A percentile compares a stretch with the other conserved stretches of the same genome.
These are phyloP conservation scores for Eupsilia transversa DNA, from an alignment of 2,888 invertebrate genomes.

Conservation along the genomic window DNA sequence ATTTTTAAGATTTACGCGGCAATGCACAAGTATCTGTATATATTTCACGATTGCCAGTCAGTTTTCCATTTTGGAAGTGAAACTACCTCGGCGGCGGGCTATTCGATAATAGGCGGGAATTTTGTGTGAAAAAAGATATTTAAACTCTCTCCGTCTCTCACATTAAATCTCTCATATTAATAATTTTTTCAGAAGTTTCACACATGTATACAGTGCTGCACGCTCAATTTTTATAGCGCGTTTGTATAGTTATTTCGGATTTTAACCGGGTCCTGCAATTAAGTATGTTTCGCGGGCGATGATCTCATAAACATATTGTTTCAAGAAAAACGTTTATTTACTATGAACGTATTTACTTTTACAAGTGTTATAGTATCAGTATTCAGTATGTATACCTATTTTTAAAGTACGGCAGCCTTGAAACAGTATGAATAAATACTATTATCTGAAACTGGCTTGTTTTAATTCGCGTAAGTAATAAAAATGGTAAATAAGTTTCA, in stretches of 20 bases:
- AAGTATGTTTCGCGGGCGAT: constrained; percentile 27
- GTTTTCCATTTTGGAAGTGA: too few species aligned
- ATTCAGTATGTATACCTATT: constrained; percentile 11
- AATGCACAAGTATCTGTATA: constrained; percentile 6
- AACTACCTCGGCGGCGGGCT: too few species aligned
- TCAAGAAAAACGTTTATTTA: constrained; percentile 36
- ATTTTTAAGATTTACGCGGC: constrained; percentile 11
- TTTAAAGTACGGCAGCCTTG: constrained; percentile 14
- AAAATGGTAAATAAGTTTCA: constrained; percentile 7
- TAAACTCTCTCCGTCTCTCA: too few species aligned
- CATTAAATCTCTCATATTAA: too few species aligned
- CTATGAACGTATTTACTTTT: constrained; percentile 25
- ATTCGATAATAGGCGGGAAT: too few species aligned
- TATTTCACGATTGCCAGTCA: not conserved
- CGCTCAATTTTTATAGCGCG: not conserved
- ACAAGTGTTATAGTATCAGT: constrained; percentile 30
- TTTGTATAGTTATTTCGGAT: not conserved
- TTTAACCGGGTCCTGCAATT: not conserved
- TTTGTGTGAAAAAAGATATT: too few species aligned
- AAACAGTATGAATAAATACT: constrained; percentile 17
- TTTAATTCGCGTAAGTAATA: constrained; percentile 17
- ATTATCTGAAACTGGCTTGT: not conserved
- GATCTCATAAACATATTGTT: constrained; percentile 40
- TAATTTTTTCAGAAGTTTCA: too few species aligned
- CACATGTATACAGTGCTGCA: too few species aligned